Evolutionary conservation across 1,140 invertebrate species (phyloP).

Genomic region (Hyles euphorbiae): DNA sequence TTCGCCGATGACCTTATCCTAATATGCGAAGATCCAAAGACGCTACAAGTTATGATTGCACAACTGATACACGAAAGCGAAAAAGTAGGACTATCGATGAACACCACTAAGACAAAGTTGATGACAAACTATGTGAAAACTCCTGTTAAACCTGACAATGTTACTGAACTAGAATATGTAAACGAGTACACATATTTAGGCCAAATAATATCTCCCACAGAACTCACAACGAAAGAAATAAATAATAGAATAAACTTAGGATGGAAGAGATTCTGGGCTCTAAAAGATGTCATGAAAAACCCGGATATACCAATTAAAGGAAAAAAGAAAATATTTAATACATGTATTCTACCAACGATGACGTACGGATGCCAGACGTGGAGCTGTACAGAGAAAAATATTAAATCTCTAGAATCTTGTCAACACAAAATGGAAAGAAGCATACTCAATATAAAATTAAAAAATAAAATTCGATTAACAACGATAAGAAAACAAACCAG

Average conservation of each 20-base stretch:
- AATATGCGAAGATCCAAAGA: slow-evolving; percentile 14
- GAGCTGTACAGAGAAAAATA: slow-evolving; percentile 9
- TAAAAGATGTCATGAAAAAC: slow-evolving; percentile 20
- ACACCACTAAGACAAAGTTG: slow-evolving; percentile 20
- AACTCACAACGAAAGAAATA: slow-evolving; percentile 24
- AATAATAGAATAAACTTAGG: slow-evolving; percentile 18
- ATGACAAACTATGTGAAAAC: slow-evolving; percentile 20
- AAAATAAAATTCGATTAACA: slow-evolving; percentile 18
- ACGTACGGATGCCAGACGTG: slow-evolving; percentile 8
- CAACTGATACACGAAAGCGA: slow-evolving; percentile 20
- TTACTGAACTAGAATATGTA: slow-evolving; percentile 20
- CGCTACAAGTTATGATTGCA: slow-evolving; percentile 18
- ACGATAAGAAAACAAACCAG: slow-evolving; percentile 19
- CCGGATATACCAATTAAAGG: slow-evolving; percentile 10
- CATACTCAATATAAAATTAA: slow-evolving; percentile 15
- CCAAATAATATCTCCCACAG: slow-evolving; percentile 22
- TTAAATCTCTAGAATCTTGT: slow-evolving; percentile 11
- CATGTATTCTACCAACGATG: slow-evolving; percentile 12
- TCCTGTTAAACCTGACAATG: slow-evolving; percentile 11
- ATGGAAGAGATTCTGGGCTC: slow-evolving; percentile 21
- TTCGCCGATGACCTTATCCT: slow-evolving; percentile 23
- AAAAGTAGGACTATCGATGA: slow-evolving; percentile 23
- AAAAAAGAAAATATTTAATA: slow-evolving; percentile 12
- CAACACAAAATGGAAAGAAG: slow-evolving; percentile 24
- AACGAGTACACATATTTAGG: slow-evolving; percentile 24